A percentile compares a stretch with the other conserved stretches of the same genome.
Evolutionary conservation across 2,797 vertebrate species (phyloP).

Genomic region (Tangara arthus): DNA sequence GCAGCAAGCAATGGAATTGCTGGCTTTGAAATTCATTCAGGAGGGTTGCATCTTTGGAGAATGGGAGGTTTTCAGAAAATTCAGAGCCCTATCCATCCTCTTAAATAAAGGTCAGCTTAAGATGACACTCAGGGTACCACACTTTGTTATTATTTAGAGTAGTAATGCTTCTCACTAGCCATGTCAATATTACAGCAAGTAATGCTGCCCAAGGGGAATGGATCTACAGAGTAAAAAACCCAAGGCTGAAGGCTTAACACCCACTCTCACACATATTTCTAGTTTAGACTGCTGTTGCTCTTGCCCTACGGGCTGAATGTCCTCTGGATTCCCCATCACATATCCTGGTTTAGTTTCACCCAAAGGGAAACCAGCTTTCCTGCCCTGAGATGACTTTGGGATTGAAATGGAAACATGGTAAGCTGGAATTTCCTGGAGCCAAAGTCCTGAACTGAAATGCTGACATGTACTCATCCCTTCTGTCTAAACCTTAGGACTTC

Average conservation of each 20-base stretch:
- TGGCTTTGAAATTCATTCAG: not conserved
- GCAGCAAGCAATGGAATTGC: not conserved
- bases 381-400: not conserved
- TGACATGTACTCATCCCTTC: not conserved
- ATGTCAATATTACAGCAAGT: not conserved
- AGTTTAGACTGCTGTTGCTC: not conserved
- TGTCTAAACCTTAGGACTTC: not conserved
- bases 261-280: not conserved
- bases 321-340: not conserved
- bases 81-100: not conserved
- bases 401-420: fast-evolving
- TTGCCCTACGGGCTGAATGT: fast-evolving
- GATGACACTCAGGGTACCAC: not conserved
- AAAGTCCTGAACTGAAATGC: not conserved
- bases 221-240: not conserved
- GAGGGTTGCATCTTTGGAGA: not conserved
- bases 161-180: not conserved
- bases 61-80: not conserved
- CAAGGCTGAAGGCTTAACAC: not conserved
- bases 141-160: not conserved
- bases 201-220: not conserved
- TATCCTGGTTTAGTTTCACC: not conserved
- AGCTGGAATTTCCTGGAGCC: not conserved
- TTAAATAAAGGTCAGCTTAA: not conserved
- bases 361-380: not conserved